These are phyloP conservation scores for Sebastes goodei DNA, from an alignment of 2,797 vertebrate genomes.

Conservation along the genomic window DNA sequence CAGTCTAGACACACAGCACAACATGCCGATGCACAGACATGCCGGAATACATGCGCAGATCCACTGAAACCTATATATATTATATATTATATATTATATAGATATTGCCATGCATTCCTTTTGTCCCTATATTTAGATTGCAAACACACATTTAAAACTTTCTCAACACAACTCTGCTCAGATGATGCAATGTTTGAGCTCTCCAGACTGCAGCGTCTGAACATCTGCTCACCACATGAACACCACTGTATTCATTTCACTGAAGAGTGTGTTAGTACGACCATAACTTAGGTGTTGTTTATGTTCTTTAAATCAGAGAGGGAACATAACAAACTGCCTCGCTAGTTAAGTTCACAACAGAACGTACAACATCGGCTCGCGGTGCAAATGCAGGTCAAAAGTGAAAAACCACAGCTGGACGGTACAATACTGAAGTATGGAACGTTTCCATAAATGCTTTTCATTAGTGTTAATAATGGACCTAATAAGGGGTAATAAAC, in stretches of 20 bases:
- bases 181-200: constrained; percentile 62
- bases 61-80: neutral
- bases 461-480: neutral
- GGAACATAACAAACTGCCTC: constrained; percentile 73
- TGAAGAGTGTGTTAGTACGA: constrained; percentile 16
- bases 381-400: constrained; percentile 56
- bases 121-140: constrained; percentile 1
- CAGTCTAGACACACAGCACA: constrained; percentile 64
- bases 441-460: neutral
- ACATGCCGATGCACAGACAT: constrained; percentile 36
- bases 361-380: constrained; percentile 41
- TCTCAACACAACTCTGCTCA: constrained; percentile 3
- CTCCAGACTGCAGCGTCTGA: constrained; percentile 36
- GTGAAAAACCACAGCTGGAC: constrained; percentile 60
- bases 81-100: neutral
- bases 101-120: neutral
- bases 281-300: constrained; percentile 65
- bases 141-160: constrained; percentile 6
- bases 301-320: constrained; percentile 74
- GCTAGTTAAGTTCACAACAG: constrained; percentile 45
- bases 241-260: constrained; percentile 51
- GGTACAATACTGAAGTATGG: neutral
- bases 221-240: constrained; percentile 77
- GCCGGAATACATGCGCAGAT: constrained; percentile 3
- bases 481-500: neutral